Conservation (phyloP, 2,113 vertebrate genomes). For the Zootoca vivipara region DNA sequence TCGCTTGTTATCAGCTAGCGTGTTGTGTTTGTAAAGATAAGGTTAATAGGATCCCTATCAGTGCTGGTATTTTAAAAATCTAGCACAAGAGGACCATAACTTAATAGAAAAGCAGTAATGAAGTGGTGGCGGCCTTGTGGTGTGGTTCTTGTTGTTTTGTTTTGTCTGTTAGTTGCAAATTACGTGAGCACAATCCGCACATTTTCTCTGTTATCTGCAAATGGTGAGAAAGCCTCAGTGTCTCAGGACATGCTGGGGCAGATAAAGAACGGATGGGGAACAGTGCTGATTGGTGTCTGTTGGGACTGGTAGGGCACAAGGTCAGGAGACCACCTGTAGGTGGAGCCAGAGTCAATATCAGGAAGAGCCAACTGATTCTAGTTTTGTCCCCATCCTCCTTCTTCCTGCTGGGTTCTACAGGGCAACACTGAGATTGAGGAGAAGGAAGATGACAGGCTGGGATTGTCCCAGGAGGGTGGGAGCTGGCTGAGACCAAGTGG, state of each 20-base stretch:
- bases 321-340: too few relatives aligned
- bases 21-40: fast-evolving
- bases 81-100: neutral
- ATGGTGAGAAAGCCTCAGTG: neutral
- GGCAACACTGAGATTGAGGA: too few relatives aligned
- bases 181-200: neutral
- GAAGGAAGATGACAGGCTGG: too few relatives aligned
- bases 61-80: neutral
- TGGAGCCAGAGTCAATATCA: too few relatives aligned
- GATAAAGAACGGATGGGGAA: neutral
- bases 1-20: neutral
- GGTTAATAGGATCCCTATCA: neutral
- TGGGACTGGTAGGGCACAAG: too few relatives aligned
- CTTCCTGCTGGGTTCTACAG: too few relatives aligned
- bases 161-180: neutral
- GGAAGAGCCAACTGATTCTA: too few relatives aligned
- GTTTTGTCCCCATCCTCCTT: too few relatives aligned
- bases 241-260: neutral
- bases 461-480: too few relatives aligned
- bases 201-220: neutral
- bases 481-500: too few relatives aligned
- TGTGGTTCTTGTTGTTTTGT: neutral
- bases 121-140: neutral
- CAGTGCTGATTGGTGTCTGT: too few relatives aligned
- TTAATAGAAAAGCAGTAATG: too few relatives aligned